Evolutionary conservation across 1,140 invertebrate genomes (phyloP).

Genomic region (Acromyrmex echinatior): DNA sequence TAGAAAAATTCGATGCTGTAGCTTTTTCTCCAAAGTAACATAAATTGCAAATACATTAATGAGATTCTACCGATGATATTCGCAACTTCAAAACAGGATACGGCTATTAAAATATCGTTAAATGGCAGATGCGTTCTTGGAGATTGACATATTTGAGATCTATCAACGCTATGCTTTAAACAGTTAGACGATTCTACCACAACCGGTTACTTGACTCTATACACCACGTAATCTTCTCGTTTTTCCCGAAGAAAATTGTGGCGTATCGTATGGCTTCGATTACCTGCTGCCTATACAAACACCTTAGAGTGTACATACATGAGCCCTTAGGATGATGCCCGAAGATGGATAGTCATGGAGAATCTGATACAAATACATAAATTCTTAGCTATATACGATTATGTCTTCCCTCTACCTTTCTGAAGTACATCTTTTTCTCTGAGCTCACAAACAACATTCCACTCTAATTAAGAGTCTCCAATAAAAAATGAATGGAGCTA

Average conservation of each 20-base stretch:
- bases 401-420: not conserved
- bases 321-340: constrained; percentile 10
- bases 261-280: constrained; percentile 57
- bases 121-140: constrained; percentile 29
- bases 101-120: constrained; percentile 1
- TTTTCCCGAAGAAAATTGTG: constrained; percentile 58
- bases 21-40: not conserved
- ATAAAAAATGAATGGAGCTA: not conserved
- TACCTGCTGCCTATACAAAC: constrained; percentile 47
- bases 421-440: not conserved
- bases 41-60: not conserved
- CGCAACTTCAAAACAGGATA: not conserved
- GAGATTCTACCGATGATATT: not conserved
- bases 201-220: constrained; percentile 52
- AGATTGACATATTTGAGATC: constrained; percentile 32
- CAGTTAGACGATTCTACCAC: constrained; percentile 41
- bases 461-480: not conserved
- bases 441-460: not conserved
- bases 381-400: constrained; percentile 46
- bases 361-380: constrained; percentile 70
- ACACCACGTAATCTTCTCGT: constrained; percentile 61
- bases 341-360: constrained; percentile 17
- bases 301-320: constrained; percentile 34
- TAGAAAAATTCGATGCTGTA: not conserved
- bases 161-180: constrained; percentile 54